Base-by-base conservation (phyloP, 2,888 invertebrate genomes). In the Drepana falcataria region DNA sequence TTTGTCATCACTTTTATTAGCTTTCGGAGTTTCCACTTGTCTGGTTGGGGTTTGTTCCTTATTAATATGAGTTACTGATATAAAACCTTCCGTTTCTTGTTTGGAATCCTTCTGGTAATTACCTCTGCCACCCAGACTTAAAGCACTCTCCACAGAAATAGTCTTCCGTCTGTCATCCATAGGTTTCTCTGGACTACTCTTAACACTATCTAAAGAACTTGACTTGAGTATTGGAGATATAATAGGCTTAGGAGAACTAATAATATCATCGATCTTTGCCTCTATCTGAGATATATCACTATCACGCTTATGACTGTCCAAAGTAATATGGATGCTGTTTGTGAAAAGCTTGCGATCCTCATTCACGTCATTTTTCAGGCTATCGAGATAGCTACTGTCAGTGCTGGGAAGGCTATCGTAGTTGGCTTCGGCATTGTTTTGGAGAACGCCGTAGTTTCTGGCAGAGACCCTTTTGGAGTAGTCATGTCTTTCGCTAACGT, bases 191-290 rank as follows among this genome's bases (percentile, higher is more conserved):
- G 92, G 90, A 63, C 92, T 89, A 74, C 92, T 91, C 68, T 93
- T 92, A 64, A 93, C 86, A 67, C 93, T 93, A 76, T 93, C 93
- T 75, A 93, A 83, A 55, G 93, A 93, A 77, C 79, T 91, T 69
- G 91, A 88, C 69, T 91, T 91, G 77, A 89, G 83, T 81, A 88
- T 87, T 76, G 89, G 83, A 58, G 88, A 76, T 66, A 90, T 86
- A 57, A 91, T 79, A 58, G 91, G 91, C 69, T 91, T 91, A 61
- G 91, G 91, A 7, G 91, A 91, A 69, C 91, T 91, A 68, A 91
- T 91, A 69, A 91, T 91, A 72, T 90, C 91, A 75, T 91, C 91
- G 56, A 91, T 91, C 75, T 91, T 91, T 75, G 91, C 91, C 76
- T 91, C 91, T 71, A 91, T 91, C 67, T 91, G 87, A 55, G 91